These are phyloP conservation scores for Tolmerus cingulatus DNA, from an alignment of 2,888 invertebrate species.

Conservation along the genomic window DNA sequence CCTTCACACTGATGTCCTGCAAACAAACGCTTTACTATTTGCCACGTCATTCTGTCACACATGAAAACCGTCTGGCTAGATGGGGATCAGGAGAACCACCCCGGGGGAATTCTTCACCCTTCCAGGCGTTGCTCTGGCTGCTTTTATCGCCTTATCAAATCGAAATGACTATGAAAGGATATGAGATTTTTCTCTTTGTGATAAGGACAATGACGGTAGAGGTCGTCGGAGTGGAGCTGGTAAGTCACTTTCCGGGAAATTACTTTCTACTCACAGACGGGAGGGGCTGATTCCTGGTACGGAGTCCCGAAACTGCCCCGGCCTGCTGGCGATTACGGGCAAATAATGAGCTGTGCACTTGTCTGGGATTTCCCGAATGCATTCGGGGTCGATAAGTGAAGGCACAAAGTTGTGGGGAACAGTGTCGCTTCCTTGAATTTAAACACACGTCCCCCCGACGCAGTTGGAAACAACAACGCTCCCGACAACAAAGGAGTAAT, in stretches of 20 bases:
- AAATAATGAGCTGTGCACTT: background rate
- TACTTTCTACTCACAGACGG: conserved; percentile 42
- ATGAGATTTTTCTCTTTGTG: conserved; percentile 42
- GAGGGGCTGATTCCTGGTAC: background rate
- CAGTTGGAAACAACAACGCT: background rate
- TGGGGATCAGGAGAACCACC: conserved; percentile 9
- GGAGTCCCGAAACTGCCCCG: background rate
- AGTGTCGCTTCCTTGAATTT: background rate
- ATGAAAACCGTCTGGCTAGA: conserved; percentile 22
- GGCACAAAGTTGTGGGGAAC: background rate
- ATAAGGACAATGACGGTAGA: conserved; percentile 39
- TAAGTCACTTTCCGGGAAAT: conserved; percentile 46
- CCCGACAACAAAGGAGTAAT: conserved; percentile 49
- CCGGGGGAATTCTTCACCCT: conserved; percentile 39
- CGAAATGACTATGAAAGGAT: conserved; percentile 45
- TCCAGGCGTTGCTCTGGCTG: conserved; percentile 16
- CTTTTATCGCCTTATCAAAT: conserved; percentile 48
- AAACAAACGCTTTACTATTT: conserved; percentile 49
- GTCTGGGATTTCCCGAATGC: background rate
- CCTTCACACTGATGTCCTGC: conserved; percentile 47
- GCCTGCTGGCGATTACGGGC: background rate
- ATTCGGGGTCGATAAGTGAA: background rate
- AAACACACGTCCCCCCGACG: background rate
- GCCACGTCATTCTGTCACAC: conserved; percentile 49
- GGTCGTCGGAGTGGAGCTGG: conserved; percentile 20